Base-by-base conservation (phyloP, 2,797 vertebrate genomes). In the Sciurus vulgaris region DNA sequence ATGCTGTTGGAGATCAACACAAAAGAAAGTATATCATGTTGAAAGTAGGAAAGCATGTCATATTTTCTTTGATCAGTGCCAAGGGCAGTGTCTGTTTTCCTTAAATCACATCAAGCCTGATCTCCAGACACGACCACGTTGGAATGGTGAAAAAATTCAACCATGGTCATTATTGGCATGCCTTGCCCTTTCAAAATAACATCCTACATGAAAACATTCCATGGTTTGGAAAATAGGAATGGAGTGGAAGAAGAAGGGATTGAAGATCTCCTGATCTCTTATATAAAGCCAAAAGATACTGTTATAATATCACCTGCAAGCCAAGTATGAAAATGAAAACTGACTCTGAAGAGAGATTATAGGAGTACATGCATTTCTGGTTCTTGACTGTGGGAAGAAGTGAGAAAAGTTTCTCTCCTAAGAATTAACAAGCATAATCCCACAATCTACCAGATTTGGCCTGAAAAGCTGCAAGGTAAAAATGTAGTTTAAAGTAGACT, bases 51-150 rank as follows among this genome's bases (percentile, higher is more conserved):
- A 95, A 93, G 76, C 17, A 59, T 47, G 24, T 51, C 49, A 18
- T 86, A 81, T 70, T 96, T 95, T 81, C 81, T 95, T 85, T 93
- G 69, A 78, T 93, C 90, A 76, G 70, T 35, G 35, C 81, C 72
- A 76, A 84, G 49, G 81, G 77, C 33, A 51, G 44, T 90, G 47
- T 90, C 95, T 82, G 12, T 84, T 95, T 96, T 95, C 77, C 92
- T 93, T 91, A 96, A 95, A 69, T 89, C 65, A 70, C 28, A 93
- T 81, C 67, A 90, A 81, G 51, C 86, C 86, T 87, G 30, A 90
- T 85, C 90, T 82, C 69, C 61, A 92, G 76, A 67, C 47, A 69
- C 22, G 38, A 47, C 13, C 49, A 33, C 38, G 69, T 84, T 20
- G 59, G 35, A 93, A 8, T 49, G 17, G n/a, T 87, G 24, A 67